These are phyloP conservation scores for Dendrolimus punctatus DNA, from an alignment of 1,140 invertebrate genomes.

Conservation along the genomic window DNA sequence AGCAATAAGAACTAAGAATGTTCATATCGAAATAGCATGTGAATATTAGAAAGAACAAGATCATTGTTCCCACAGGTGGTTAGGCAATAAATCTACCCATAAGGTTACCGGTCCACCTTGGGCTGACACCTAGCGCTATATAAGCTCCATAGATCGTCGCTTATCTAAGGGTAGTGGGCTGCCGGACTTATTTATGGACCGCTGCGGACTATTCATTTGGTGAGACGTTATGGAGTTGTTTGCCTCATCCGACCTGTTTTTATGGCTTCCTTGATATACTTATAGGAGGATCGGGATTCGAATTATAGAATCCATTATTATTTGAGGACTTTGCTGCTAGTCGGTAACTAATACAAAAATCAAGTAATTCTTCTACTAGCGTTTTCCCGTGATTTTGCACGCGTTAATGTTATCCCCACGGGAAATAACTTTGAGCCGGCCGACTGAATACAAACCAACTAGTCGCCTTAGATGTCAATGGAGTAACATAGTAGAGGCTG, in stretches of 20 bases:
- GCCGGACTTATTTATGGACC: conserved; percentile 33
- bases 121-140: conserved; percentile 26
- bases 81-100: conserved; percentile 26
- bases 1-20: too few relatives aligned
- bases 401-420: too few relatives aligned
- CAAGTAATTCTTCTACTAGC: too few relatives aligned
- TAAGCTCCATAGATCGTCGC: conserved; percentile 38
- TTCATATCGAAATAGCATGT: too few relatives aligned
- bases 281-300: conserved; percentile 13
- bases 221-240: conserved; percentile 28
- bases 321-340: neutral
- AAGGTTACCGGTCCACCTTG: conserved; percentile 17
- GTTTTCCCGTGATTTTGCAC: too few relatives aligned
- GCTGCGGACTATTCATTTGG: conserved; percentile 24
- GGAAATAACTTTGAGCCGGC: too few relatives aligned
- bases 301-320: conserved; percentile 7
- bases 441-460: too few relatives aligned
- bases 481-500: too few relatives aligned
- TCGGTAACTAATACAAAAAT: too few relatives aligned
- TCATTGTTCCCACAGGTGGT: conserved; percentile 24
- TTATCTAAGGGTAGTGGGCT: conserved; percentile 31
- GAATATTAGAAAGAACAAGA: too few relatives aligned
- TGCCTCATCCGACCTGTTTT: conserved; percentile 22
- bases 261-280: conserved; percentile 16
- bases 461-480: too few relatives aligned